phyloP scores from a whole-genome alignment of 1,140 invertebrate genomes.

The Drosophila pachea region DNA sequence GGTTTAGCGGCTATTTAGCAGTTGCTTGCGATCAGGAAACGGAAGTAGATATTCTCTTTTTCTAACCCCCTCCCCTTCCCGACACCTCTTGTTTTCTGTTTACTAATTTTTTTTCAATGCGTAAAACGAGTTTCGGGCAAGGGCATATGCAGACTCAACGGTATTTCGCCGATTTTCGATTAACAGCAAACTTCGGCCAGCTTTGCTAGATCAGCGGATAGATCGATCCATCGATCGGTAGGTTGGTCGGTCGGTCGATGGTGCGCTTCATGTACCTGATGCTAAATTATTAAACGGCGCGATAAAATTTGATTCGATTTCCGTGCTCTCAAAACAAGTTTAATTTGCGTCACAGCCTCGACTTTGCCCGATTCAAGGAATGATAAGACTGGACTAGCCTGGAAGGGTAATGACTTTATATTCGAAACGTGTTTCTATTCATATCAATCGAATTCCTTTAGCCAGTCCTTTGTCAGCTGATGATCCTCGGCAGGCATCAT shows the following conservation, averaged over 20 bases:
- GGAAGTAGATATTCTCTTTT: conserved; percentile 48
- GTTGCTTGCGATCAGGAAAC: conserved; percentile 66
- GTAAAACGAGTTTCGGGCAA: conserved; percentile 63
- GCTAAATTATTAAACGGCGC: conserved; percentile 39
- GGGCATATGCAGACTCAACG: conserved; percentile 58
- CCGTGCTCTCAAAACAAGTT: conserved; percentile 62
- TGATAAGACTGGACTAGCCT: not conserved
- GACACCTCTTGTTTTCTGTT: conserved; percentile 3
- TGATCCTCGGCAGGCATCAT: too few species aligned
- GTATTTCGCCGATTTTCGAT: conserved; percentile 49
- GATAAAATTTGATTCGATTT: conserved; percentile 46
- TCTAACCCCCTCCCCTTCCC: conserved; percentile 29
- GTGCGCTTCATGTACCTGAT: not conserved
- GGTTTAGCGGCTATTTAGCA: conserved; percentile 44
- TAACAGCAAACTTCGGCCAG: conserved; percentile 42
- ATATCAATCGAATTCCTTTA: not conserved
- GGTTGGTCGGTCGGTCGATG: not conserved
- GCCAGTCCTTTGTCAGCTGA: too few species aligned
- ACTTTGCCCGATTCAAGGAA: not conserved
- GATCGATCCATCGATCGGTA: not conserved
- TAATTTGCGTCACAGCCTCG: conserved; percentile 54
- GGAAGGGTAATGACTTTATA: conserved; percentile 36
- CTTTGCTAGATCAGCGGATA: not conserved
- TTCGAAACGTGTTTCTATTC: not conserved
- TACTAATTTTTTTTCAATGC: conserved; percentile 57